phyloP scores from a whole-genome alignment of 2,888 invertebrate genomes.

The Psylliodes chrysocephalus region DNA sequence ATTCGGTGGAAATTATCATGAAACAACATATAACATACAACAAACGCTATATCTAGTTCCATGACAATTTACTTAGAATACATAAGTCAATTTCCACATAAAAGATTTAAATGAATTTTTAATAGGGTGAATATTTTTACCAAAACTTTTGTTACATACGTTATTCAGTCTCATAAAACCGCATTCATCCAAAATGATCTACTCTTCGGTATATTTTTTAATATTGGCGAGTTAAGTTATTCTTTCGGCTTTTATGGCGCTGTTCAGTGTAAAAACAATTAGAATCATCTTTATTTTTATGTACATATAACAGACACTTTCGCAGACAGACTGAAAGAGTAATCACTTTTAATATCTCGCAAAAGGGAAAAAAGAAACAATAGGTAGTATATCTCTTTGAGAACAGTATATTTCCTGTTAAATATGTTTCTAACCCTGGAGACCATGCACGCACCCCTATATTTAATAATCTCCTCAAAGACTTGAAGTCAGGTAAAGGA shows the following conservation, averaged over 20 bases:
- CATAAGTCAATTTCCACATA: too few relatives aligned
- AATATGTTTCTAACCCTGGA: constrained; percentile 28
- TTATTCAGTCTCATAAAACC: too few relatives aligned
- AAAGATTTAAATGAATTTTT: too few relatives aligned
- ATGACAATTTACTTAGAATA: too few relatives aligned
- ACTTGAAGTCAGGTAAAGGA: neutral
- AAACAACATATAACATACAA: too few relatives aligned
- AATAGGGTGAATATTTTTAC: too few relatives aligned
- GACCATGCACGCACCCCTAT: constrained; percentile 38
- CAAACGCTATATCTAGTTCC: too few relatives aligned
- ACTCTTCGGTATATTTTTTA: too few relatives aligned
- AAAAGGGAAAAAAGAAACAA: constrained; percentile 29
- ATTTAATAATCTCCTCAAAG: constrained; percentile 44
- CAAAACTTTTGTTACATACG: too few relatives aligned
- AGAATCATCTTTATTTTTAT: neutral
- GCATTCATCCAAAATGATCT: too few relatives aligned
- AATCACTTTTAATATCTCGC: constrained; percentile 28
- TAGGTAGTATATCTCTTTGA: constrained; percentile 22
- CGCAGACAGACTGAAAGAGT: constrained; percentile 10
- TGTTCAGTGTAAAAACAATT: constrained; percentile 5
- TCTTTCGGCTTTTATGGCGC: neutral
- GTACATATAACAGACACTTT: constrained; percentile 9
- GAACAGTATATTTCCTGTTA: constrained; percentile 36
- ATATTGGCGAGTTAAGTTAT: too few relatives aligned
- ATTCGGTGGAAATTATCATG: too few relatives aligned